Conservation (phyloP, 2,797 vertebrate species). For the Heterohyrax brucei region DNA sequence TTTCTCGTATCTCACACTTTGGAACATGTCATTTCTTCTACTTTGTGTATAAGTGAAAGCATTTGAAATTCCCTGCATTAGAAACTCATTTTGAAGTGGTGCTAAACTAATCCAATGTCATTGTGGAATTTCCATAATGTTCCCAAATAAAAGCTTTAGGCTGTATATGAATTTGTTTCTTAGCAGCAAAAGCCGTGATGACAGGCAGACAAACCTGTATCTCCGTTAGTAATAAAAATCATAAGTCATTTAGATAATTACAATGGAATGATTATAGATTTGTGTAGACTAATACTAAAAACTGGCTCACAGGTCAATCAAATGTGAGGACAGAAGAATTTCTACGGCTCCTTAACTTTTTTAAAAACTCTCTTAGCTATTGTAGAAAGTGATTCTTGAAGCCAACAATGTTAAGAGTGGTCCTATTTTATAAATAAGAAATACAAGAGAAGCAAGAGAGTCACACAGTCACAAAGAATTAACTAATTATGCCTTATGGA, state of each 20-base stretch:
- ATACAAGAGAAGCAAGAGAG: background rate
- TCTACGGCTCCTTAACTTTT: background rate
- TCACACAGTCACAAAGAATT: conserved; percentile 8
- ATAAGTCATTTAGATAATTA: conserved; percentile 8
- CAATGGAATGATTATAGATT: background rate
- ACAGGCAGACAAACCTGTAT: background rate
- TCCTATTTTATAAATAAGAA: conserved; percentile 41
- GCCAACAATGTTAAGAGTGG: background rate
- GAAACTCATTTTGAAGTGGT: conserved; percentile 32
- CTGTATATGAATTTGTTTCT: background rate
- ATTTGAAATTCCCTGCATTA: conserved; percentile 19
- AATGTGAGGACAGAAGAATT: background rate
- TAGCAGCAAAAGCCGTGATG: background rate
- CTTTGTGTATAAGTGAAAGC: conserved; percentile 6
- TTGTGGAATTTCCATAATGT: background rate
- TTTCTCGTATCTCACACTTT: background rate
- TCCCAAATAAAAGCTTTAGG: background rate
- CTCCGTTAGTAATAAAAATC: background rate
- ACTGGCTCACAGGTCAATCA: background rate
- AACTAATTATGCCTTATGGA: background rate
- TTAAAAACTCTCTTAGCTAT: conserved; percentile 9
- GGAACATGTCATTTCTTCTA: conserved; percentile 3
- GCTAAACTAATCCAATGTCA: conserved; percentile 33
- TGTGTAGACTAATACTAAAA: conserved; percentile 9
- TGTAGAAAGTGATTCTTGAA: conserved; percentile 29